These are phyloP conservation scores for Tethea ocularis DNA, from an alignment of 2,888 invertebrate genomes.

Conservation along the genomic window DNA sequence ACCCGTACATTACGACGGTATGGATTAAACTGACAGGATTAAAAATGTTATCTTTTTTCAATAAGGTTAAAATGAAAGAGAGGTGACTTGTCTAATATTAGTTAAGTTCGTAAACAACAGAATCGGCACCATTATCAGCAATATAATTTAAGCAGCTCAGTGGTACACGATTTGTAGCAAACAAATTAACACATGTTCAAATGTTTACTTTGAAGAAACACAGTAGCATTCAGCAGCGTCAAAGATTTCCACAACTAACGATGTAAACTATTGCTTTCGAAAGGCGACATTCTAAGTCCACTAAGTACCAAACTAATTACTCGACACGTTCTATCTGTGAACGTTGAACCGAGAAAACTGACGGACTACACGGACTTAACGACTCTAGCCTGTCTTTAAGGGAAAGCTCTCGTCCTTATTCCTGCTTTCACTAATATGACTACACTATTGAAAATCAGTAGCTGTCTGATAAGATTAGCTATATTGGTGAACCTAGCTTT, in stretches of 20 bases:
- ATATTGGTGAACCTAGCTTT: neutral
- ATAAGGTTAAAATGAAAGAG: too few species aligned
- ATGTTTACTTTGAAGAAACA: neutral
- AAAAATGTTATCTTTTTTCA: too few species aligned
- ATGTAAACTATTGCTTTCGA: constrained; percentile 33
- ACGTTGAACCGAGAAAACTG: constrained; percentile 51
- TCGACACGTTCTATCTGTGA: constrained; percentile 54
- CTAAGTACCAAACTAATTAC: constrained; percentile 41
- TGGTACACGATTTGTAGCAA: neutral
- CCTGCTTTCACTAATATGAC: constrained; percentile 17
- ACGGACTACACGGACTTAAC: constrained; percentile 36
- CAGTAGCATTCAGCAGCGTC: constrained; percentile 1
- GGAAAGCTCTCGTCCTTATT: constrained; percentile 19
- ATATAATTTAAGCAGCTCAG: neutral
- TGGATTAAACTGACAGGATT: too few species aligned
- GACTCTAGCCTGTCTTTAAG: constrained; percentile 37
- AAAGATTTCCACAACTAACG: constrained; percentile 3
- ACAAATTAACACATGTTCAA: neutral
- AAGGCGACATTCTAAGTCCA: constrained; percentile 24
- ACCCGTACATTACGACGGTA: too few species aligned
- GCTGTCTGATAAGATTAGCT: neutral
- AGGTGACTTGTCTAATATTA: too few species aligned
- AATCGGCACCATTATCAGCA: neutral
- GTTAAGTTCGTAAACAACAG: too few species aligned
- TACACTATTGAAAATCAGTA: neutral